Base-by-base conservation (phyloP, 1,140 invertebrate genomes). In the Druon quercuslanigerum region DNA sequence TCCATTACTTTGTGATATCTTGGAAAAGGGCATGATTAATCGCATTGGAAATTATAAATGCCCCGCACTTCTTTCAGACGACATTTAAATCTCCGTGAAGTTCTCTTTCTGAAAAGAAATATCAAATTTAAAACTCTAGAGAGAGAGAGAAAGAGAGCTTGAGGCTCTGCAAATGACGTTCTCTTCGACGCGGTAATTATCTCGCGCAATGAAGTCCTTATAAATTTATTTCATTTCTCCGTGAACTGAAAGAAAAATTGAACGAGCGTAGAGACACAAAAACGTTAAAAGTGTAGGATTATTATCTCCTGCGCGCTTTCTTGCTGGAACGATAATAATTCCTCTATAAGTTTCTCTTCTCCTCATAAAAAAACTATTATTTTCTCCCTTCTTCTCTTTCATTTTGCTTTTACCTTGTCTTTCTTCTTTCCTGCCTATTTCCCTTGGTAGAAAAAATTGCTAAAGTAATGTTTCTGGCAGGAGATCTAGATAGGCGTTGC, bases 331-430 rank as follows among this genome's bases (percentile, higher is more conserved):
- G 14, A 66, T 13, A 66, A 66, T 66, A 66, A 66, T 66, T 66
- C 33, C 57, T n/a, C 54, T 56, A 20, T 40, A 40, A 50, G 57
- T 40, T 19, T 20, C 73, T 40, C n/a, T 25, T 25, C 56, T 14
- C 60, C 50, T 16, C 74, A n/a, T n/a, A 25, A 46, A 25, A 46
- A 71, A 51, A 60, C 25, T 33, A 75, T 50, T 50, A 33, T 50
- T 66, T 75, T 50, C 57, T 66, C 73, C 33, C 56, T 66, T 54
- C 46, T 46, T 66, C 74, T 40, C 52, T 71, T 66, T 75, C 74
- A 51, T 16, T n/a, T 54, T 54, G 33, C 40, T 40, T 56, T 52
- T 66, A 3, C 13, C 19, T 25, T 60, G 54, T n/a, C 3, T 13
- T 57, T 57, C 11, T 57, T 17, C 19, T 57, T 57, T 13, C 56